Base-by-base conservation (phyloP, 1,140 invertebrate species). In the Calosoma granatense region DNA sequence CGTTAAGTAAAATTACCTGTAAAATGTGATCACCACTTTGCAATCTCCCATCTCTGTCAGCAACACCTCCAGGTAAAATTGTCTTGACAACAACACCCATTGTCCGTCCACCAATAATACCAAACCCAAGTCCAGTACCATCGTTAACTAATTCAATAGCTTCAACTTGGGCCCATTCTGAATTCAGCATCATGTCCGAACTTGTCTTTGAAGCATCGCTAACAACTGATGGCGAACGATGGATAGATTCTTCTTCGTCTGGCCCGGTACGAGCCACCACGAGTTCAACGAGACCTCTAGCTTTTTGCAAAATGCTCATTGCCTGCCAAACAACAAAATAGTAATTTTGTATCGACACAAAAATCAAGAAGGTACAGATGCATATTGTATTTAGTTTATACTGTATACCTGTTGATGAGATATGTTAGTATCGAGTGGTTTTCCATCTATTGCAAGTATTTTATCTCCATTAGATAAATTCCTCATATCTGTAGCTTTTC, bases 11-110 rank as follows among this genome's bases (percentile, higher is more conserved):
- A 55, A 15, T 63, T 60, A 98, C 97, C 77, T 97, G 94, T 43
- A 98, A 76, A 64, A 98, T 94, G 71, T 97, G 94, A 76, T 98
- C 96, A 15, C 94, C 94, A 67, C 92, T 94, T 65, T 90, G 88
- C 22, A 98, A 78, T 47, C 93, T 81, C 51, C 90, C 91, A 77
- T 97, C 94, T 74, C 90, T 82, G 75, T 97, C 93, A 20, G 95
- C 94, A 2, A 97, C 92, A 57, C 93, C 94, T 11, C 93, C 94
- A 1, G 92, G 90, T 41, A 98, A 75, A 60, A 98, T 97, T 11
- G 94, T 97, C 71, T 98, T 98, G 0, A 98, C 93, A 58, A 98
- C 94, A 30, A 98, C 95, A 17, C 95, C 95, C 58, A 94, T 96
- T 61, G 90, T 95, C 60, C 92, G 81, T 21, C 94, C 95, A 17